phyloP scores from a whole-genome alignment of 2,113 vertebrate species.

The Notechis scutatus region DNA sequence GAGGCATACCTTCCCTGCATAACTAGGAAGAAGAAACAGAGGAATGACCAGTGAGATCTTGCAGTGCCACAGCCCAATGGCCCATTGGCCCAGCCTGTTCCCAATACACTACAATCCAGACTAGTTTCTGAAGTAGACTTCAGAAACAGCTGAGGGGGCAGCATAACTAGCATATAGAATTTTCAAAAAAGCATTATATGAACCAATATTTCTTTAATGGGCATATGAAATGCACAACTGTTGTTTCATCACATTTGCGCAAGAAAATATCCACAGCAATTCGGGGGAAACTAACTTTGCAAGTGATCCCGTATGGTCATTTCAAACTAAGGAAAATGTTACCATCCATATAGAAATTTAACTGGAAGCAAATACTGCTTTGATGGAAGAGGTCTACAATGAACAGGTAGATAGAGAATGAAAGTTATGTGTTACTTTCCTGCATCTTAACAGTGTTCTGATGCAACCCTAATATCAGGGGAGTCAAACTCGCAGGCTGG shows the following conservation, averaged over 20 bases:
- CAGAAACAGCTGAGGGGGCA: not conserved
- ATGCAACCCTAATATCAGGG: not conserved
- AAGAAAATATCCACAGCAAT: not conserved
- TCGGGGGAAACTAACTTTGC: not conserved
- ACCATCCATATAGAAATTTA: not conserved
- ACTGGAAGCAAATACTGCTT: not conserved
- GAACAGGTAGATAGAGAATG: not conserved
- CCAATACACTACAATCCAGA: not conserved
- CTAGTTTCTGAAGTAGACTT: not conserved
- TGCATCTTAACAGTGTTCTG: not conserved
- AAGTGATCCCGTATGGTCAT: not conserved
- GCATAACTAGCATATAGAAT: not conserved
- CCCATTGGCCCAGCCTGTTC: not conserved
- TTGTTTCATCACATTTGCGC: not conserved
- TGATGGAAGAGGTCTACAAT: not conserved
- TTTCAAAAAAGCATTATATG: not conserved
- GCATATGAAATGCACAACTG: not conserved
- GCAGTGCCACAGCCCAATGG: not conserved
- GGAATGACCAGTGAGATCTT: not conserved
- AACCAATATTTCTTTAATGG: too few species aligned
- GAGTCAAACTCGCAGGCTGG: too few species aligned
- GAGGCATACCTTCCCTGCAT: not conserved
- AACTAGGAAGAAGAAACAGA: not conserved
- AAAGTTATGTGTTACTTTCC: not conserved
- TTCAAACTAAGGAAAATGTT: not conserved